Conservation (phyloP, 2,888 invertebrate genomes). For the Gymnoscelis rufifasciata region DNA sequence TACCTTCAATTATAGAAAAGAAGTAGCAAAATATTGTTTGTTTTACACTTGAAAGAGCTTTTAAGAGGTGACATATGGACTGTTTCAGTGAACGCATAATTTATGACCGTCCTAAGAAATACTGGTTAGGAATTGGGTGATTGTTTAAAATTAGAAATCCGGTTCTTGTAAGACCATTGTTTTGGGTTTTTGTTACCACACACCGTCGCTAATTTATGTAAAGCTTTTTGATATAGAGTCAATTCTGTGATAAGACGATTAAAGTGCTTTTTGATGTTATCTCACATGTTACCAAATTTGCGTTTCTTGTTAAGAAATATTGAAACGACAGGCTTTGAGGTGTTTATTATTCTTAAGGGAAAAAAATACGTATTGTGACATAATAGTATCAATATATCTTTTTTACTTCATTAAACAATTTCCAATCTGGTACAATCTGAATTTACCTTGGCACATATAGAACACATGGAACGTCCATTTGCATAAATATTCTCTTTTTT, state of each 20-base stretch:
- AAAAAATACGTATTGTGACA: too few species aligned
- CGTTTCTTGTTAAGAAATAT: constrained; percentile 5
- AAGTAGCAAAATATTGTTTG: constrained; percentile 77
- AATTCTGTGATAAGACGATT: constrained; percentile 24
- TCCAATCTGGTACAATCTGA: too few species aligned
- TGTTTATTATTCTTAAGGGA: too few species aligned
- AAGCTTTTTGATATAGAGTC: constrained; percentile 26
- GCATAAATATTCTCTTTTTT: too few species aligned
- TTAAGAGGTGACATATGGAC: constrained; percentile 69
- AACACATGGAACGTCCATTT: too few species aligned
- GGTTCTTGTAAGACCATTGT: constrained; percentile 29
- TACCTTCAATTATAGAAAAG: constrained; percentile 55
- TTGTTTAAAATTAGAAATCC: constrained; percentile 50
- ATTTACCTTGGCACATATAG: too few species aligned
- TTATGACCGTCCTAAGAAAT: constrained; percentile 61
- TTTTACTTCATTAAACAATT: too few species aligned
- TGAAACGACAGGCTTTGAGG: constrained; percentile 7
- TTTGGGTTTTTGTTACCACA: constrained; percentile 42
- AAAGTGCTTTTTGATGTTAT: constrained; percentile 28
- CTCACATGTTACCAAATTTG: constrained; percentile 14
- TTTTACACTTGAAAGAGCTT: constrained; percentile 64
- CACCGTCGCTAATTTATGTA: constrained; percentile 51
- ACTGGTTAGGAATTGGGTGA: constrained; percentile 36
- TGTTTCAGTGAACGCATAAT: constrained; percentile 59
- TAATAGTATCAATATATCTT: too few species aligned